Conservation (phyloP, 2,113 vertebrate genomes). For the Elanoides forficatus region DNA sequence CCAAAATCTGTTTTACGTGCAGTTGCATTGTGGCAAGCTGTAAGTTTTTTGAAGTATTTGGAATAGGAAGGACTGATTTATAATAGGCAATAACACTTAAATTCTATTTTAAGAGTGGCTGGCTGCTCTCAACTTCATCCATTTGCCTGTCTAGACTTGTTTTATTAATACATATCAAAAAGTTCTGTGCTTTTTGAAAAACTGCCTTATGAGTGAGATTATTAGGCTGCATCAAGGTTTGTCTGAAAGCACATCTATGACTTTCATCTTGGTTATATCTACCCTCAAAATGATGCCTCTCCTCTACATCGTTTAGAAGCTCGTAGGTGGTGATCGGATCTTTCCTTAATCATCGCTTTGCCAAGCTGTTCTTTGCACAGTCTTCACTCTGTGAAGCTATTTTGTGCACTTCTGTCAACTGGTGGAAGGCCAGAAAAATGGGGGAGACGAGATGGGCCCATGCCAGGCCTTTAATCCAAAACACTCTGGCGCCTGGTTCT, state of each 20-base stretch:
- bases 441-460: accelerated
- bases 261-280: background rate
- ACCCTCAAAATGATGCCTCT: background rate
- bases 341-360: background rate
- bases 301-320: background rate
- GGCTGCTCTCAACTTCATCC: background rate
- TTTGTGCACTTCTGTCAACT: background rate
- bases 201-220: background rate
- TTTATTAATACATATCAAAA: background rate
- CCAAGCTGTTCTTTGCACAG: background rate
- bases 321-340: background rate
- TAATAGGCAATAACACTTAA: background rate
- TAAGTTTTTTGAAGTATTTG: background rate
- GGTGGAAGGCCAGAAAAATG: background rate
- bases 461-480: background rate
- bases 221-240: background rate
- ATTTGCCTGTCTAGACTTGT: background rate
- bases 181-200: background rate
- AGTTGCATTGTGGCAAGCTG: background rate
- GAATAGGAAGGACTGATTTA: background rate
- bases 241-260: background rate
- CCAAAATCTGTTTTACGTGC: background rate
- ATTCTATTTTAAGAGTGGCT: background rate
- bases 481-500: background rate
- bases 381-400: background rate